Base-by-base conservation (phyloP, 37 sponge, comb jelly and placozoan species). In the Theonella swinhoei region DNA sequence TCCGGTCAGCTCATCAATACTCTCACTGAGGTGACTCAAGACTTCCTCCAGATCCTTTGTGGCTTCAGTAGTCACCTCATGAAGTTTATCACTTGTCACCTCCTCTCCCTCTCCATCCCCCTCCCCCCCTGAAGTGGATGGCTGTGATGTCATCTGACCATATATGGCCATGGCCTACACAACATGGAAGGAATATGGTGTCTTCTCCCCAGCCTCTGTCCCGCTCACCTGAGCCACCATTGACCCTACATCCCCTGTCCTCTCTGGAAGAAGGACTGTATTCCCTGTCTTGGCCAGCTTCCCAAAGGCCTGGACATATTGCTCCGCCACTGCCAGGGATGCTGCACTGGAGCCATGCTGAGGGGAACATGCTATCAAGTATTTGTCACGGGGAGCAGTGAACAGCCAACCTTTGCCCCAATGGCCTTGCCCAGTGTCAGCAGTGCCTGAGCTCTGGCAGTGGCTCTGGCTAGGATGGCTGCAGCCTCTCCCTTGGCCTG, bases 281-380 rank as follows among this genome's bases (percentile, higher is more conserved):
- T 93, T 95, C 69, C 63, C 80, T 24, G 89, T 92, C 82, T 95
- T 95, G 33, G 98, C 98, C 76, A 98, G 81, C 68, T 95, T 84
- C 24, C 80, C 83, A 65, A 98, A 98, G 20, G 98, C 98, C 38
- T 83, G 78, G n/a, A 98, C 93, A 87, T 98, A 98, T 90, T 97
- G 83, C 37, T 96, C 96, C 30, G 96, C 96, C 19, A 96, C 87
- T 5, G 91, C 67, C 59, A 96, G 87, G 0, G 96, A 96, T 28
- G 96, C 96, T 42, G 96, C 96, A 3, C 88, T 87, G 30, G 75
- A 58, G 14, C 96, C 96, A 77, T 90, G 72, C 93, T 95, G 43
- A 28, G 62, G 0, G 25, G 11, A 47, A 32, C 68, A 25, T 7
- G 2, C 42, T n/a, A 74, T 2, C 54, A 39, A 1, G 1, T 1